phyloP scores from a whole-genome alignment of 2,888 invertebrate species.

The Zygaena filipendulae region DNA sequence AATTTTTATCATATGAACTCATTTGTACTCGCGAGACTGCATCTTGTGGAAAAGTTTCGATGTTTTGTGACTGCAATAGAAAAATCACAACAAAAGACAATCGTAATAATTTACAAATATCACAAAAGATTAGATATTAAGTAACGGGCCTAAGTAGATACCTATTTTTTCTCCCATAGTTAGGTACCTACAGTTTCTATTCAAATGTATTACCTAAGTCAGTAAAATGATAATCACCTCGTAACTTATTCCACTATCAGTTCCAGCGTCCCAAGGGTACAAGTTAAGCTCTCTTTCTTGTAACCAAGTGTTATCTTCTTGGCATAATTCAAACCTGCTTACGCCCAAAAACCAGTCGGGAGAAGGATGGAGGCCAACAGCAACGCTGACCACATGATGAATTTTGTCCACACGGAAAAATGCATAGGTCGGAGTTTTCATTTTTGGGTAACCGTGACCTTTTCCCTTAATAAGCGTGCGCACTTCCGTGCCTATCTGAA shows the following conservation, averaged over 20 bases:
- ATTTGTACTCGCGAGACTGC: conserved; percentile 40
- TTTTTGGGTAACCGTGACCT: conserved; percentile 49
- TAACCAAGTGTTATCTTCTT: conserved; percentile 89
- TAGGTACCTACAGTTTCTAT: no score
- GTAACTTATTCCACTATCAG: conserved; percentile 92
- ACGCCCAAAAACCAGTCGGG: conserved; percentile 99
- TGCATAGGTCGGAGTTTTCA: conserved; percentile 42
- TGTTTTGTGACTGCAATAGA: conserved; percentile 38
- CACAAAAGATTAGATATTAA: no score
- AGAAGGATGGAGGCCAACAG: conserved; percentile 53
- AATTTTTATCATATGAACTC: conserved; percentile 51
- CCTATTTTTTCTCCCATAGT: no score
- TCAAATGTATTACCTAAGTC: no score
- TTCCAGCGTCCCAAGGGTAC: conserved; percentile 96
- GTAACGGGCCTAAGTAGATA: no score
- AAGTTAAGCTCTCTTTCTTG: conserved; percentile 84
- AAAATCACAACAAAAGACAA: no score
- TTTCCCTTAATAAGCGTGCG: conserved; percentile 54
- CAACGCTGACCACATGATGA: conserved; percentile 43
- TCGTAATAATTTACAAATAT: no score
- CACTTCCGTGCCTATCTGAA: conserved; percentile 45
- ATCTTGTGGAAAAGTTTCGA: conserved; percentile 48
- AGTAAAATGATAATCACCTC: no score
- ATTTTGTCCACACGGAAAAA: conserved; percentile 44
- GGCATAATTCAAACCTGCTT: conserved; percentile 88